Percentiles rank a stretch among this genome's conserved stretches.
These are phyloP conservation scores for Callipepla californica DNA, from an alignment of 2,113 vertebrate species.

Conservation along the genomic window DNA sequence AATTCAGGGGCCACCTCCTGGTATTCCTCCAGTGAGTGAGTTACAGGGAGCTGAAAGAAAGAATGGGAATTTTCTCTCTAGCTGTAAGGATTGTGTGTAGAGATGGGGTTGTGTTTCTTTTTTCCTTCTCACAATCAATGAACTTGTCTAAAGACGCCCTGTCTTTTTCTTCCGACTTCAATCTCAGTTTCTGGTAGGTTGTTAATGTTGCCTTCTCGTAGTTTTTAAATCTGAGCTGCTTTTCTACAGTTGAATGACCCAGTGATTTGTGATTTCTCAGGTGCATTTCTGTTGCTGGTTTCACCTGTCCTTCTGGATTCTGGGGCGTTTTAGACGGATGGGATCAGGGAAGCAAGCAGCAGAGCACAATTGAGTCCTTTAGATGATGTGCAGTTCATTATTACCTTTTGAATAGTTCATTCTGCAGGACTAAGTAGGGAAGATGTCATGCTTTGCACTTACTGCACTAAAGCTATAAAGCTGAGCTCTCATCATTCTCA, in stretches of 20 bases:
- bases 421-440: neutral
- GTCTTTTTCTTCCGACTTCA: neutral
- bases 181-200: neutral
- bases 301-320: neutral
- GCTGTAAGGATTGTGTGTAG: neutral
- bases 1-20: neutral
- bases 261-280: conserved; percentile 28
- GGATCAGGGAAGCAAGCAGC: conserved; percentile 25
- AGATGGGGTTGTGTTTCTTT: neutral
- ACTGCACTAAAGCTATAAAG: conserved; percentile 18
- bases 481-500: neutral
- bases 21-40: neutral
- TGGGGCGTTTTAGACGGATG: neutral
- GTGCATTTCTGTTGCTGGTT: neutral
- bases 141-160: neutral
- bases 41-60: neutral
- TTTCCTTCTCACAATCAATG: neutral
- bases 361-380: conserved; percentile 22
- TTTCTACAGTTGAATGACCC: conserved; percentile 26
- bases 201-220: neutral
- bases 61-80: neutral
- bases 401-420: conserved; percentile 42
- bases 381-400: conserved; percentile 29
- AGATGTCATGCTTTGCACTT: conserved; percentile 24
- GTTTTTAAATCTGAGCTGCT: conserved; percentile 9